Evolutionary conservation across 2,113 vertebrate species (phyloP).

Genomic region (Hoplias malabaricus): DNA sequence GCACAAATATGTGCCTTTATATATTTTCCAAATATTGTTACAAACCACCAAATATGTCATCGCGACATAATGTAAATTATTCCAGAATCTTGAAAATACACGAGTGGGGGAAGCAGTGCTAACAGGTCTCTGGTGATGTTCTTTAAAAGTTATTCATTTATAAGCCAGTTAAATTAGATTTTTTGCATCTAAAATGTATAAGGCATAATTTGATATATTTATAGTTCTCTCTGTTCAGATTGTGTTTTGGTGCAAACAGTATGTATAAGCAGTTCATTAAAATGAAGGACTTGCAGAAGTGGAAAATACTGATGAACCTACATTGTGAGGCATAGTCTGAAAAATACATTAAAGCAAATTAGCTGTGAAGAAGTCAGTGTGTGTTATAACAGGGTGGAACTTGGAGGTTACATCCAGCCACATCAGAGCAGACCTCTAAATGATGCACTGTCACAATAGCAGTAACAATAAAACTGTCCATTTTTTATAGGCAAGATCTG

Average conservation of each 20-base stretch:
- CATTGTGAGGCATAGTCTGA: conserved; percentile 4
- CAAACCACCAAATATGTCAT: too few species aligned
- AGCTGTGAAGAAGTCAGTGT: conserved; percentile 53
- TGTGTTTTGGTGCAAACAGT: background rate
- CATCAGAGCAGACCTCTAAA: conserved; percentile 53
- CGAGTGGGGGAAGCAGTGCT: too few species aligned
- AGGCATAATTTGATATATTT: too few species aligned
- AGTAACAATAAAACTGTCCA: conserved; percentile 55
- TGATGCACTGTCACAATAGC: conserved; percentile 55
- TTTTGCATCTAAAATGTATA: too few species aligned
- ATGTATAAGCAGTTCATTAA: background rate
- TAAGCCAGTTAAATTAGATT: too few species aligned
- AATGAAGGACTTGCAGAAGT: background rate
- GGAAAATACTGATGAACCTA: background rate
- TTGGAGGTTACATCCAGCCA: conserved; percentile 59
- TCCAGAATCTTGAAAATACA: too few species aligned
- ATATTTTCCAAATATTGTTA: too few species aligned
- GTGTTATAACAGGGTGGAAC: conserved; percentile 51
- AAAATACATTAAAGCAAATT: conserved; percentile 38
- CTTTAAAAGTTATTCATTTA: too few species aligned
- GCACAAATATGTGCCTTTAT: too few species aligned
- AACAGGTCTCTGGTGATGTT: too few species aligned
- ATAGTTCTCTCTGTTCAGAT: too few species aligned
- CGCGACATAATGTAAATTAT: too few species aligned
- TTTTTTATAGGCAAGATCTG: conserved; percentile 50